Base-by-base conservation (phyloP, 2,888 invertebrate species). In the Abscondita cerata region DNA sequence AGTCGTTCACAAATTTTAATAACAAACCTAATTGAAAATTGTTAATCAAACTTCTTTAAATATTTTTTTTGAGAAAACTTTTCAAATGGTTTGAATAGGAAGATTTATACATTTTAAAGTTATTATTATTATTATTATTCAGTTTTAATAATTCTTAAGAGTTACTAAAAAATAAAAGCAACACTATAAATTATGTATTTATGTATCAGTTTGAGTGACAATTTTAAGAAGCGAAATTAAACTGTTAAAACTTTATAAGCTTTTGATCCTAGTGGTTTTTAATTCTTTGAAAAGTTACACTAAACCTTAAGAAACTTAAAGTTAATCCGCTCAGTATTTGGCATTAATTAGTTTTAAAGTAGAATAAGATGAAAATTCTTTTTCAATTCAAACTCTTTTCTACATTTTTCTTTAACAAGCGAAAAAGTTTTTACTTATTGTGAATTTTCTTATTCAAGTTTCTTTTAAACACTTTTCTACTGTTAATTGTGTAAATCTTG, bases 171-270 rank as follows among this genome's bases (percentile, higher is more conserved):
- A n/a, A n/a, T n/a, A n/a, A n/a, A n/a, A n/a, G n/a, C n/a, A 25
- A 25, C 25, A 25, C 2, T 25, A 25, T 25, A 25, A 25, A 25
- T 25, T 25, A 25, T 25, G 4, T 25, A 25, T 25, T 25, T 25
- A 25, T 25, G 25, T 6, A 6, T 25, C 25, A 25, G 2, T 25
- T 25, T 25, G 2, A 41, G 41, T 8, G 15, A 16, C 41, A 51
- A 13, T 13, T 51, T 51, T 34, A 34, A 51, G 34, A 51, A 51
- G 34, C 15, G 33, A 34, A 51, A 34, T 51, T 51, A 51, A 51
- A 51, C 50, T 51, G 34, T 51, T 51, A 51, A 51, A 51, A 51
- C 50, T 51, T 51, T 51, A 51, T 51, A 51, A 51, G 50, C 50
- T 51, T 33, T 15, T 33, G 18, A 51, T 33, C 50, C 50, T 34